Conservation (phyloP, 2,797 vertebrate species). For the Coluber constrictor region DNA sequence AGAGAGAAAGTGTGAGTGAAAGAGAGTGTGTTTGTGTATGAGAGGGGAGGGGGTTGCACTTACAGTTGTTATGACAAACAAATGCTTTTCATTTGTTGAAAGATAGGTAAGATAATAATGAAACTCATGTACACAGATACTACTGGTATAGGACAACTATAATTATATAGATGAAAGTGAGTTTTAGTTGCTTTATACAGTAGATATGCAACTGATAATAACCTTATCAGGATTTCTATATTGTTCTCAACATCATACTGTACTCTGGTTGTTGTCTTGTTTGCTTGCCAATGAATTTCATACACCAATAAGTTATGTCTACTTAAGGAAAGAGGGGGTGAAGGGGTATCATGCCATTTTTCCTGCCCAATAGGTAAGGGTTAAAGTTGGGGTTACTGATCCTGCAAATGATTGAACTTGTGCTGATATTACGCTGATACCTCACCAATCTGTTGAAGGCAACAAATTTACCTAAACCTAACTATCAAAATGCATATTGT, state of each 20-base stretch:
- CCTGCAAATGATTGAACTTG: background rate
- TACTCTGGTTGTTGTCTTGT: background rate
- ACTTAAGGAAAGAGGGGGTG: background rate
- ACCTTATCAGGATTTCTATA: background rate
- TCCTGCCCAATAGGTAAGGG: background rate
- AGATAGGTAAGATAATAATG: background rate
- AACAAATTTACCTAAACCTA: background rate
- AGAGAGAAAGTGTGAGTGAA: background rate
- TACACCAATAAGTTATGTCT: background rate
- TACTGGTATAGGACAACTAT: background rate
- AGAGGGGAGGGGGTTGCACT: background rate
- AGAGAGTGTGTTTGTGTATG: background rate
- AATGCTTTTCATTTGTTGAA: background rate
- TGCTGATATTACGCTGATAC: background rate
- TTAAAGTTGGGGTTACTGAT: background rate
- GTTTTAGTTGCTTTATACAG: background rate
- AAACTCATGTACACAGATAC: background rate
- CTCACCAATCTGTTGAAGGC: background rate
- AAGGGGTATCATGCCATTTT: background rate
- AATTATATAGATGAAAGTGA: background rate
- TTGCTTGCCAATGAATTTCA: background rate
- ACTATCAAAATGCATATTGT: too few relatives aligned
- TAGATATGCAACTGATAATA: background rate
- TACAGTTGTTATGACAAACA: background rate
- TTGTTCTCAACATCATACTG: background rate